Conservation (phyloP, 2,797 vertebrate genomes). For the Babyrousa celebensis region DNA sequence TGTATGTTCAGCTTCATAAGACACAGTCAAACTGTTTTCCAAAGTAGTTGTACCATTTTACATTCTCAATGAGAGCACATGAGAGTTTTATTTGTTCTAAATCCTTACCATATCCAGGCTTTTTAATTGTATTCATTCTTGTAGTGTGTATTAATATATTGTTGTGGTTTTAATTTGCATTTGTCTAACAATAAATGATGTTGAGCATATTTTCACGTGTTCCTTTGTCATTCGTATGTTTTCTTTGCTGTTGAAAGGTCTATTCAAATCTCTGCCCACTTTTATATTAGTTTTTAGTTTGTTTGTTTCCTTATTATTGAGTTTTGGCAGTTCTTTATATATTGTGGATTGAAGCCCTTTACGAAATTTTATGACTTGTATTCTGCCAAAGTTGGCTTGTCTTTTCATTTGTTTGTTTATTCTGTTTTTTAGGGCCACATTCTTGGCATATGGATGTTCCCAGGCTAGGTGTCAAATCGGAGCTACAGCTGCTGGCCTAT, state of each 20-base stretch:
- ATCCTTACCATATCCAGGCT: neutral
- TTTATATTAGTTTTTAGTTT: neutral
- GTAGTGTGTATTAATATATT: neutral
- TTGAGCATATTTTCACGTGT: neutral
- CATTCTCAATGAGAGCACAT: neutral
- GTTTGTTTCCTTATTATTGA: neutral
- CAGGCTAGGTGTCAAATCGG: too few species aligned
- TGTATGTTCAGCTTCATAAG: neutral
- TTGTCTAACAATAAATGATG: neutral
- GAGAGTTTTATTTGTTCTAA: neutral
- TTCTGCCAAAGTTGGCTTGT: neutral
- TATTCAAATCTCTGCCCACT: neutral
- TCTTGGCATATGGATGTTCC: too few species aligned
- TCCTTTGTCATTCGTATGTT: neutral
- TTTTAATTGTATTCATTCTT: neutral
- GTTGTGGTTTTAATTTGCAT: neutral
- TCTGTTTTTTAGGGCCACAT: too few species aligned
- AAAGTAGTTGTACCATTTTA: neutral
- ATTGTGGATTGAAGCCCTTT: neutral
- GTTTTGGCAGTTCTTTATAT: neutral
- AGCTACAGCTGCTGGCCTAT: too few species aligned
- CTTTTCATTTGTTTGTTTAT: neutral
- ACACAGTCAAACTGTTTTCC: neutral
- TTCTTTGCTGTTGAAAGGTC: neutral
- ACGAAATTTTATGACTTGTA: slow-evolving; percentile 11